phyloP scores from a whole-genome alignment of 2,113 vertebrate species.

The Gallinago undulata region DNA sequence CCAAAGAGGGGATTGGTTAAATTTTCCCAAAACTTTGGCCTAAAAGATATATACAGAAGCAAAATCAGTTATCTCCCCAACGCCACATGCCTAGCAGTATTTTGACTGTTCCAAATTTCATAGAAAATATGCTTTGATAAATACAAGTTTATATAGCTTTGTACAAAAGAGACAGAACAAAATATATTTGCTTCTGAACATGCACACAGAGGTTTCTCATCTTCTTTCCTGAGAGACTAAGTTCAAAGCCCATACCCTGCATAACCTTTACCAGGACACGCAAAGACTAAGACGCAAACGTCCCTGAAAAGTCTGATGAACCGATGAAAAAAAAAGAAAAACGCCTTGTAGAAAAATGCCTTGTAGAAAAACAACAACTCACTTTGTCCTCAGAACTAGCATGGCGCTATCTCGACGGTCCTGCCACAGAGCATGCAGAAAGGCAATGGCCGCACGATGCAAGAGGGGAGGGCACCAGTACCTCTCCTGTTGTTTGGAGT shows the following conservation, averaged over 20 bases:
- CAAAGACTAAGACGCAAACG: neutral
- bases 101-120: neutral
- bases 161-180: neutral
- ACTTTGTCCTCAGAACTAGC: conserved; percentile 93
- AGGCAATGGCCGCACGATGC: conserved; percentile 90
- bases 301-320: neutral
- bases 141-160: neutral
- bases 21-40: conserved; percentile 96
- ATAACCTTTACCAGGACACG: neutral
- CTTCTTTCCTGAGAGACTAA: neutral
- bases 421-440: conserved; percentile 96
- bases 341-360: too few species aligned
- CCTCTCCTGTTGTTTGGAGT: conserved; percentile 87
- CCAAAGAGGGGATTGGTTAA: conserved; percentile 91
- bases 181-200: neutral
- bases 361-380: conserved; percentile 1
- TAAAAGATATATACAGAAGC: conserved; percentile 46
- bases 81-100: neutral
- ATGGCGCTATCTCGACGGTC: conserved; percentile 95
- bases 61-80: neutral
- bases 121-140: neutral
- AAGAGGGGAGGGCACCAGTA: conserved; percentile 94
- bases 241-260: neutral
- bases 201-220: neutral
- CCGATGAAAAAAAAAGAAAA: neutral